Percentiles rank a stretch among this genome's conserved stretches.
Evolutionary conservation across 2,797 vertebrate genomes (phyloP).

Genomic region (Hyperoplus immaculatus): DNA sequence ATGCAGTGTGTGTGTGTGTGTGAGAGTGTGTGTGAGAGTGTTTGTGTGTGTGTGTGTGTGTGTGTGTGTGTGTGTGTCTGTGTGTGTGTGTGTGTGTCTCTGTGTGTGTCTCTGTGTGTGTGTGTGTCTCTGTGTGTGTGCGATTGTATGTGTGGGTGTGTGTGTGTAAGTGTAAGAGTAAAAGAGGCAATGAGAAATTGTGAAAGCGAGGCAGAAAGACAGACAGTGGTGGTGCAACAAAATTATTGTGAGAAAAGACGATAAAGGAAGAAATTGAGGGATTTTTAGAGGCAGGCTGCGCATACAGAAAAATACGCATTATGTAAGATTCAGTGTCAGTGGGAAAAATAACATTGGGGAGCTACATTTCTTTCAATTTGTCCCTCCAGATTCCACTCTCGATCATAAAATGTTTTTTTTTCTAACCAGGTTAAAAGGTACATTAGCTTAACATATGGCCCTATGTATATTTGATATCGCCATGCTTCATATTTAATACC

Average conservation of each 20-base stretch:
- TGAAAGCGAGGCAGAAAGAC: conserved; percentile 27
- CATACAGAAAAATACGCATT: conserved; percentile 15
- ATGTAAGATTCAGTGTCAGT: conserved; percentile 1
- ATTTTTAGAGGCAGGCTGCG: conserved; percentile 4
- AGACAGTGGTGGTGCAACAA: conserved; percentile 34
- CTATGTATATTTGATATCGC: conserved; percentile 80
- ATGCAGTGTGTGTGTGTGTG: conserved; percentile 38
- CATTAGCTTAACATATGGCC: conserved; percentile 70
- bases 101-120: background rate
- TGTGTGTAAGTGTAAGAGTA: conserved; percentile 3
- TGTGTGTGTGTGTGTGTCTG: conserved; percentile 34
- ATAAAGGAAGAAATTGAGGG: conserved; percentile 20
- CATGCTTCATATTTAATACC: conserved; percentile 76
- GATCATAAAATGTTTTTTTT: conserved; percentile 15
- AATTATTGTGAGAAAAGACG: conserved; percentile 38
- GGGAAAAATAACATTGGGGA: background rate
- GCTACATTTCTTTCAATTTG: conserved; percentile 28
- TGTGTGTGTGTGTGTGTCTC: background rate
- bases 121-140: conserved; percentile 12
- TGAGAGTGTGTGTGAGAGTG: conserved; percentile 32
- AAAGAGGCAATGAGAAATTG: conserved; percentile 38
- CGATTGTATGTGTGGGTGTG: background rate
- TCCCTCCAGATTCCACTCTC: conserved; percentile 1
- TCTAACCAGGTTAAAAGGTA: conserved; percentile 68
- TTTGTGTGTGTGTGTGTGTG: conserved; percentile 32